Evolutionary conservation across 2,888 invertebrate species (phyloP).

Genomic region (Dasypogon diadema): DNA sequence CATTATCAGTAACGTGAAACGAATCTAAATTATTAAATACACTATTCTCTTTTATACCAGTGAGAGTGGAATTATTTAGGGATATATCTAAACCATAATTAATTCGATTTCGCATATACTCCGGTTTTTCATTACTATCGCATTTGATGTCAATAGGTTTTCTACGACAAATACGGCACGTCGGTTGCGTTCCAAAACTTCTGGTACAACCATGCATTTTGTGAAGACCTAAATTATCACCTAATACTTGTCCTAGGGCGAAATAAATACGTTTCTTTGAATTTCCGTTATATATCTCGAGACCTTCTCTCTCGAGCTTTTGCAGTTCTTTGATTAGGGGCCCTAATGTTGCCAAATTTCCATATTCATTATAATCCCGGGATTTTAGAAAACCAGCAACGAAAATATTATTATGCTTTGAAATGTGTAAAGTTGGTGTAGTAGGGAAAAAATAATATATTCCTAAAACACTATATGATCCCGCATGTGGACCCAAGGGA

Average conservation of each 20-base stretch:
- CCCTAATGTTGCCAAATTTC: slow-evolving; percentile 34
- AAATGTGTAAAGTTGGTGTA: neutral
- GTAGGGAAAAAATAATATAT: neutral
- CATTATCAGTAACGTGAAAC: no score
- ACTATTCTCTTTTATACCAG: no score
- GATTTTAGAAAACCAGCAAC: neutral
- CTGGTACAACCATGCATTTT: no score
- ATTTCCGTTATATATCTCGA: neutral
- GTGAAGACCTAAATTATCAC: neutral
- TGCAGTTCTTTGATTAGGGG: neutral
- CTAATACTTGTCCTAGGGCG: neutral
- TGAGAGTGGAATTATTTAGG: no score
- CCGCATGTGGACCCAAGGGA: slow-evolving; percentile 35
- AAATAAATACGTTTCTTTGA: neutral
- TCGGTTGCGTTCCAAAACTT: no score
- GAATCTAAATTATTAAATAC: no score
- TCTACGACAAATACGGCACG: no score
- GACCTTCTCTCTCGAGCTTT: slow-evolving; percentile 40
- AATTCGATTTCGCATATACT: no score
- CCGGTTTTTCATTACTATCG: no score
- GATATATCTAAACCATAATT: no score
- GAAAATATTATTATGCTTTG: neutral
- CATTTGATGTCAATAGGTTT: no score
- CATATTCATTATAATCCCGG: slow-evolving; percentile 51
- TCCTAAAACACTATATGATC: neutral